Base-by-base conservation (phyloP, 2,113 vertebrate species). In the Microcebus lehilahytsara region DNA sequence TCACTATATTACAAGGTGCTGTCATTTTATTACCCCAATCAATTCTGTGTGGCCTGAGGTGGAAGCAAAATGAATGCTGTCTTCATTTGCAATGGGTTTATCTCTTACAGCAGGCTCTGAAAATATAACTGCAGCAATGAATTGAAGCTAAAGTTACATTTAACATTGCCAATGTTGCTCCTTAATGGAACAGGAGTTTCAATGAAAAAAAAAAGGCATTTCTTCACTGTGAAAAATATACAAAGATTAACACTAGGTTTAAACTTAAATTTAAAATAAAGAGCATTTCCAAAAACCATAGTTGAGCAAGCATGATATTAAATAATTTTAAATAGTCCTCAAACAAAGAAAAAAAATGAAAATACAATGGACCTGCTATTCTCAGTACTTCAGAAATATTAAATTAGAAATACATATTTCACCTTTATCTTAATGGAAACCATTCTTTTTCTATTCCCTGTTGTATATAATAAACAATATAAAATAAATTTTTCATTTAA, bases 11-110 rank as follows among this genome's bases (percentile, higher is more conserved):
- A 99, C 97, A 98, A 97, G 94, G 97, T 98, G 98, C 98, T 99
- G 99, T 99, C 99, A 99, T 99, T 99, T 99, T 99, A 99, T 99
- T 99, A 99, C 98, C 97, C 98, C 98, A 99, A 99, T 99, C 99
- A 99, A 99, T 99, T 99, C 97, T 98, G 96, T 83, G 95, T 98
- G 98, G 98, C 98, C 98, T 78, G 97, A 98, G 98, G 98, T 98
- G 98, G 98, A 98, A 98, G 98, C 92, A 98, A 98, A 98, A 98
- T 98, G 99, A 98, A 99, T 98, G 98, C 98, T 98, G 98, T 99
- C 98, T 98, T 98, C 98, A 99, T 98, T 98, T 99, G 98, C 98
- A 97, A 72, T 98, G 98, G 98, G 99, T 99, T 99, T 99, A 99
- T 99, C 99, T 99, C 98, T 98, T 98, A 91, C 72, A 98, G 98